Evolutionary conservation across 2,888 invertebrate genomes (phyloP), one percentile per base, ranked within the genome.

Genomic region (Pediacus dermestoides): DNA sequence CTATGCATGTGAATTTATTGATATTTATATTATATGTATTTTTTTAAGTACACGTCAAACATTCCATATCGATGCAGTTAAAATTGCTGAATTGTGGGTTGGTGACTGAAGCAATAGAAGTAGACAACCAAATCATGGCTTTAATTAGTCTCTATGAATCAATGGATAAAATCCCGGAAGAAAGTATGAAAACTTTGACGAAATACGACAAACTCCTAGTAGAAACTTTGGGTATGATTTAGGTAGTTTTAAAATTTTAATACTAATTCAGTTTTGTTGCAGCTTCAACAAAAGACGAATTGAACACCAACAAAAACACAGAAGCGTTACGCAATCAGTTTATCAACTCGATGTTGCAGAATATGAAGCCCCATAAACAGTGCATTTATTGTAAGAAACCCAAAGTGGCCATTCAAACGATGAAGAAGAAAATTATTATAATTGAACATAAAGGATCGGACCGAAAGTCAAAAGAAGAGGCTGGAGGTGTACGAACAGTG

Each of bases 41-140:
- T 41, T 33, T 60, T 65, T 9, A 42, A 72, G 74, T 61, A 16
- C 61, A 68, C 39, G 55, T 70, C 8, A 62, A 64, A 31, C 58
- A 67, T 39, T 64, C 71, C 2, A 71, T 73, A 0, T 70, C 77
- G 36, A 72, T 85, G 9, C 87, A 90, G 57, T 66, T 88, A 33
- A 71, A 76, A 40, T 72, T 92, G 2, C 67, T 93, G 2, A 80
- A 88, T 54, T 76, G 77, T 2, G 91, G 92, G 0, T 77, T 80
- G 58, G 71, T 87, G 0, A 79, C 79, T 13, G 81, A 85, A 50
- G 81, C 90, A 0, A 74, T 84, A 39, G 83, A 84, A 41, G 68
- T 86, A 14, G 58, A 56, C 30, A 39, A 36, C 18, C 48, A 43
- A 23, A 55, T 64, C 15, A 30, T 42, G 16, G 59, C 57, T 4